Conservation (phyloP, 1,140 invertebrate species). For the Sarcophaga bullata region DNA sequence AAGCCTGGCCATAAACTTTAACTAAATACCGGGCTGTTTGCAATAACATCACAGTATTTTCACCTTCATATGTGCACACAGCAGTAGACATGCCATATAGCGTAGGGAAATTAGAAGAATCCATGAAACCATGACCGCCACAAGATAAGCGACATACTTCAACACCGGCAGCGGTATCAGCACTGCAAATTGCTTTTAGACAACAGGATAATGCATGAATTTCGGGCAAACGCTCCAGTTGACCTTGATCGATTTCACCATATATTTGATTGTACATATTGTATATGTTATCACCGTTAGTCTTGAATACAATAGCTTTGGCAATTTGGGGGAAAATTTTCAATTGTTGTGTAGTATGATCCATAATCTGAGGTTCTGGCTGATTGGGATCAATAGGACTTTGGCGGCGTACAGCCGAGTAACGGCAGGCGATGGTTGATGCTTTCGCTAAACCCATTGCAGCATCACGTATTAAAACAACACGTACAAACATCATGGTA, state of each 20-base stretch:
- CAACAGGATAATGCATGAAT: slow-evolving; percentile 91
- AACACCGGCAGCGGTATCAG: slow-evolving; percentile 77
- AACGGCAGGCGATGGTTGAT: slow-evolving; percentile 85
- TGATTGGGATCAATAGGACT: slow-evolving; percentile 81
- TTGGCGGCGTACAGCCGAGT: slow-evolving; percentile 88
- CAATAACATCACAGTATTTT: slow-evolving; percentile 92
- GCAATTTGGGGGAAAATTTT: slow-evolving; percentile 87
- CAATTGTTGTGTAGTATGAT: slow-evolving; percentile 93
- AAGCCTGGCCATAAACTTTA: slow-evolving; percentile 75
- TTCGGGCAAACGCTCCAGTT: slow-evolving; percentile 82
- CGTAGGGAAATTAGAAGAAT: slow-evolving; percentile 84
- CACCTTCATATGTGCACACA: slow-evolving; percentile 93
- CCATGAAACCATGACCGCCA: slow-evolving; percentile 94
- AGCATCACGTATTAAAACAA: slow-evolving; percentile 79
- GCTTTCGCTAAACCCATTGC: slow-evolving; percentile 78
- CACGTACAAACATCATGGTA: slow-evolving; percentile 93
- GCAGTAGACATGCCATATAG: slow-evolving; percentile 85
- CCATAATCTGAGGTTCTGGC: slow-evolving; percentile 88
- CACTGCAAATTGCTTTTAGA: slow-evolving; percentile 86
- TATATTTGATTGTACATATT: slow-evolving; percentile 84
- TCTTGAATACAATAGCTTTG: slow-evolving; percentile 78
- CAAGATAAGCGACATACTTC: slow-evolving; percentile 85
- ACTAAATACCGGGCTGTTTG: slow-evolving; percentile 87
- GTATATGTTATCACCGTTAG: slow-evolving; percentile 80
- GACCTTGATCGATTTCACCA: slow-evolving; percentile 79